Evolutionary conservation across 2,888 invertebrate genomes (phyloP), one percentile per base, ranked within the genome.

Genomic region (Spodoptera picta): DNA sequence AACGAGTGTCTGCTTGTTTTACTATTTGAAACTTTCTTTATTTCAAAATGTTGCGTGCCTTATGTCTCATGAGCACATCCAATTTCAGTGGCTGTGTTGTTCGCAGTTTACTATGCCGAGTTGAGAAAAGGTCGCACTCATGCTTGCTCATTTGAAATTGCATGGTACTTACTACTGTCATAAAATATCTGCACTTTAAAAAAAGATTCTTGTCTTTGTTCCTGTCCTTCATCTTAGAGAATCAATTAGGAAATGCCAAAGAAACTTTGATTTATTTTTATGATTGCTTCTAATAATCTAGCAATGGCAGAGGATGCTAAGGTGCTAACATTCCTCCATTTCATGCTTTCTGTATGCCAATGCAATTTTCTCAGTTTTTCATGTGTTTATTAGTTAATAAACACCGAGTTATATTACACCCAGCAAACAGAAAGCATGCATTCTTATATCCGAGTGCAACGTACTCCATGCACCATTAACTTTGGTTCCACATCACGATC

Each of bases 391-490:
- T 56, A 65, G 43, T 67, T 50, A 60, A 75, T 66, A 73, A 65
- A 71, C 58, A 36, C 58, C 50, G 64, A 73, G 55, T 63, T 50
- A 62, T 53, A 72, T 73, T 49, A 65, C 67, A 63, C 43, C 60
- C 51, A 42, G 64, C 75, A 66, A 77, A 76, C 82, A 84, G 87
- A 87, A 89, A 85, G 84, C 78, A 74, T 82, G 83, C 83, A 83
- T 84, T 83, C 83, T 80, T 78, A 65, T 66, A 75, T 72, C 64
- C 75, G 87, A 87, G 91, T 88, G 89, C 92, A 92, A 89, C 73
- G 92, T 84, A 81, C 92, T 87, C 83, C 85, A 92, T 86, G 93
- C 92, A 89, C 91, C 90, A 92, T 90, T 93, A 88, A 92, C 80
- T 88, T 86, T 87, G 83, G 87, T 87, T 88, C 86, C 88, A 89